Conservation (phyloP, 2,888 invertebrate genomes). For the Hirtodrosophila cameraria region DNA sequence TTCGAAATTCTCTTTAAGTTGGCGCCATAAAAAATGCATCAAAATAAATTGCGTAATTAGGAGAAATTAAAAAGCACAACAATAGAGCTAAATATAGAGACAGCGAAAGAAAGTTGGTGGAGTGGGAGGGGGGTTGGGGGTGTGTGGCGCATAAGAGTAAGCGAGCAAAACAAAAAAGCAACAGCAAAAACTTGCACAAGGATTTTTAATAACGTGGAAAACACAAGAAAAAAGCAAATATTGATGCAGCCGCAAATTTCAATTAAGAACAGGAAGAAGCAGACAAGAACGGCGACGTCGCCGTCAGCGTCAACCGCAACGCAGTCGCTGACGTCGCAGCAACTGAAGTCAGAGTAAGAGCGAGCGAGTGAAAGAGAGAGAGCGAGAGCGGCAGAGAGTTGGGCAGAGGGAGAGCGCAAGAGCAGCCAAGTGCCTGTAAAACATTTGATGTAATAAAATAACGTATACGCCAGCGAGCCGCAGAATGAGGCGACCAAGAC, state of each 20-base stretch:
- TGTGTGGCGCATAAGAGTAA: constrained; percentile 9
- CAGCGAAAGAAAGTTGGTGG: background rate
- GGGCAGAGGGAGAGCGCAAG: constrained; percentile 8
- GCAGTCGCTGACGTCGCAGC: constrained; percentile 32
- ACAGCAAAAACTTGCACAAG: constrained; percentile 74
- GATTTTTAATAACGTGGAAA: constrained; percentile 81
- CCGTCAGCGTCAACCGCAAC: constrained; percentile 52
- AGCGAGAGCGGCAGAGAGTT: background rate
- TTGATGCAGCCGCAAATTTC: constrained; percentile 83
- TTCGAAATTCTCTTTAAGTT: constrained; percentile 33
- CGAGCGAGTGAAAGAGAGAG: constrained; percentile 15
- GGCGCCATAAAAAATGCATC: constrained; percentile 63
- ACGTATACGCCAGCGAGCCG: constrained; percentile 72
- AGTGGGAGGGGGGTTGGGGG: background rate
- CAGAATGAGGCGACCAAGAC: constrained; percentile 48
- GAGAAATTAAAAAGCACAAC: constrained; percentile 67
- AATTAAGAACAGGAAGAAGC: constrained; percentile 81
- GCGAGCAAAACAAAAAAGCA: constrained; percentile 49
- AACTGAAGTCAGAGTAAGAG: constrained; percentile 15
- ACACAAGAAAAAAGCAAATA: constrained; percentile 81
- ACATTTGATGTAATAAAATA: constrained; percentile 79
- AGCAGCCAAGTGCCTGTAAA: constrained; percentile 67
- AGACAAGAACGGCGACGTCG: constrained; percentile 49
- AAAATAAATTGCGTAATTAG: constrained; percentile 68
- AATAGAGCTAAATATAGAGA: constrained; percentile 22